Evolutionary conservation across 2,888 invertebrate genomes (phyloP).

Genomic region (Andrena bicolor): DNA sequence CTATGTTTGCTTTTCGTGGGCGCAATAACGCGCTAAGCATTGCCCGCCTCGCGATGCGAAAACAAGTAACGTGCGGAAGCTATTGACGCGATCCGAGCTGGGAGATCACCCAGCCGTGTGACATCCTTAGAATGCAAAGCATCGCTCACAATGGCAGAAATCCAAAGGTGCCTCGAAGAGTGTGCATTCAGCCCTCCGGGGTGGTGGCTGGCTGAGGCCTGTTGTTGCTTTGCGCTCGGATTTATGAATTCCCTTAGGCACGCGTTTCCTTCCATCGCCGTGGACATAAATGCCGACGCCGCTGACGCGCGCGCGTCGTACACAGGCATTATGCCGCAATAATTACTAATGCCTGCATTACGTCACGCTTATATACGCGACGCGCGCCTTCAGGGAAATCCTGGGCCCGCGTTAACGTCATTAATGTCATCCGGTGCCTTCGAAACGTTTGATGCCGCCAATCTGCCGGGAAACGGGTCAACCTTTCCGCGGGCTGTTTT

Average conservation of each 20-base stretch:
- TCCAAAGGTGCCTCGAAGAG: constrained; percentile 30
- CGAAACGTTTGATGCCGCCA: constrained; percentile 1
- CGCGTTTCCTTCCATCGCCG: constrained; percentile 30
- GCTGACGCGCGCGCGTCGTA: constrained; percentile 14
- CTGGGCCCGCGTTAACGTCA: constrained; percentile 44
- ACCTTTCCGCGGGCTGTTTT: background rate
- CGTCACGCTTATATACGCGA: constrained; percentile 51
- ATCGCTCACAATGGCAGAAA: constrained; percentile 25
- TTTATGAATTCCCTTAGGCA: constrained; percentile 42
- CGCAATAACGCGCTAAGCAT: constrained; percentile 4
- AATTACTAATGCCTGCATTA: constrained; percentile 57
- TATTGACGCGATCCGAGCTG: constrained; percentile 32
- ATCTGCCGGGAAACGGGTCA: constrained; percentile 7
- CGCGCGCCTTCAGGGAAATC: constrained; percentile 45
- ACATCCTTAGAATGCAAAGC: constrained; percentile 34
- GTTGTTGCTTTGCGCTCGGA: constrained; percentile 21
- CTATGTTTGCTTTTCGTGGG: too few relatives aligned
- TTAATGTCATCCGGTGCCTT: constrained; percentile 19
- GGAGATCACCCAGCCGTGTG: constrained; percentile 31
- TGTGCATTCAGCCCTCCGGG: background rate
- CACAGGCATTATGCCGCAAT: constrained; percentile 40
- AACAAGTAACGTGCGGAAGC: constrained; percentile 26
- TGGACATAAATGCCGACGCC: constrained; percentile 18
- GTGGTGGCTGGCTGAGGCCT: background rate
- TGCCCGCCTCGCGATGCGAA: constrained; percentile 1